Percentiles rank a stretch among this genome's conserved stretches.
phyloP scores from a whole-genome alignment of 2,113 vertebrate species.

The Micronycteris hirsuta region DNA sequence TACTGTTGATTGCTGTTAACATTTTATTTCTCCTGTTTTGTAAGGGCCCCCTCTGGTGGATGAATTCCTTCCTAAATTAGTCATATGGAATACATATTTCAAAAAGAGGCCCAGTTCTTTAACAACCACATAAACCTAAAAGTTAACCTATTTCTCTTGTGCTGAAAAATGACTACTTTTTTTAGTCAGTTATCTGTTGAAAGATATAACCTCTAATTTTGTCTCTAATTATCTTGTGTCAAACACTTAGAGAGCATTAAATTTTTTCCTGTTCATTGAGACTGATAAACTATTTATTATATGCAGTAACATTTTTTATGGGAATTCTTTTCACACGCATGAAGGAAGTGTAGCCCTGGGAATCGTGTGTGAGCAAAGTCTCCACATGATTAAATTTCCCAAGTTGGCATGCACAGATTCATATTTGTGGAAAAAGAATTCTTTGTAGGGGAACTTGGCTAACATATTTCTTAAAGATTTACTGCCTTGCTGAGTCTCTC shows the following conservation, averaged over 20 bases:
- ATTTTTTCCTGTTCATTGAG: background rate
- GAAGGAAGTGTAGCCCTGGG: no score
- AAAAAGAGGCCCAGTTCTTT: background rate
- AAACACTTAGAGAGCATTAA: background rate
- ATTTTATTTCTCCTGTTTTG: slow-evolving; percentile 41
- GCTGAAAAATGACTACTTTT: background rate
- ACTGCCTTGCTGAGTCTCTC: no score
- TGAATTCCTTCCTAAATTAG: background rate
- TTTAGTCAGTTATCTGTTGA: background rate
- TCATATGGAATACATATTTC: background rate
- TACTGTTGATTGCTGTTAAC: background rate
- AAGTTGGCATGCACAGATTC: no score
- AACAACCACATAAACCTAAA: background rate
- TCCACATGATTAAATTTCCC: no score
- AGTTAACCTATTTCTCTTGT: background rate
- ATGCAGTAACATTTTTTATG: background rate
- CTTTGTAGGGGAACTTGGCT: no score
- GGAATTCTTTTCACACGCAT: no score
- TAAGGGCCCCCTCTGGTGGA: slow-evolving; percentile 52
- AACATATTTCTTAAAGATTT: no score
- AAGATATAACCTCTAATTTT: background rate
- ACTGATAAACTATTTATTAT: background rate
- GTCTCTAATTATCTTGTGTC: background rate
- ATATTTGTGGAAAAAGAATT: no score
- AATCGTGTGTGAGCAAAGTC: no score